These are phyloP conservation scores for Coenonympha arcania DNA, from an alignment of 2,888 invertebrate genomes.

Conservation along the genomic window DNA sequence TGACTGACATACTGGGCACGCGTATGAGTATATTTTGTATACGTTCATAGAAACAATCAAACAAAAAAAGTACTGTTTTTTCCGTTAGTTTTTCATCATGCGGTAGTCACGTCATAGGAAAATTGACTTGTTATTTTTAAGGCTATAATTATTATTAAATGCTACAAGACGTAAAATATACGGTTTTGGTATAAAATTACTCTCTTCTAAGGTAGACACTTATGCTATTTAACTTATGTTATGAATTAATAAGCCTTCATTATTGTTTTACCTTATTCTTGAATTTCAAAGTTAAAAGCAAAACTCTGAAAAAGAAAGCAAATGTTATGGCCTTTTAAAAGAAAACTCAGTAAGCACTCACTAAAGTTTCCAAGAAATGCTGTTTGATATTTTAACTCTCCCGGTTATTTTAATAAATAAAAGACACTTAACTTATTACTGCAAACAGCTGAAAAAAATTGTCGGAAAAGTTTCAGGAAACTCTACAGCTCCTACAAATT, in stretches of 20 bases:
- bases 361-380: conserved; percentile 39
- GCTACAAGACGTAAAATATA: too few species aligned
- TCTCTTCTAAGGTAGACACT: background rate
- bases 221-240: background rate
- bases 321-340: conserved; percentile 15
- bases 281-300: background rate
- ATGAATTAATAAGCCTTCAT: too few species aligned
- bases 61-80: too few species aligned
- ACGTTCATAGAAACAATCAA: too few species aligned
- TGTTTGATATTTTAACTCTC: conserved; percentile 34
- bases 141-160: too few species aligned
- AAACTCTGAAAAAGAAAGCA: conserved; percentile 6
- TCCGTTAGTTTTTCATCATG: too few species aligned
- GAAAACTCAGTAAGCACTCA: conserved; percentile 32
- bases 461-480: conserved; percentile 15
- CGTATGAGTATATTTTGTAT: too few species aligned
- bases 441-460: conserved; percentile 21
- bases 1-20: too few species aligned
- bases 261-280: too few species aligned
- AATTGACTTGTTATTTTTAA: too few species aligned
- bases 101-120: too few species aligned
- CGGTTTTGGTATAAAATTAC: too few species aligned
- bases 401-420: conserved; percentile 34
- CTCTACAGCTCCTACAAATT: conserved; percentile 16
- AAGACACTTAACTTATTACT: conserved; percentile 31